phyloP scores from a whole-genome alignment of 2,797 vertebrate genomes.

The Urocyon cinereoargenteus region DNA sequence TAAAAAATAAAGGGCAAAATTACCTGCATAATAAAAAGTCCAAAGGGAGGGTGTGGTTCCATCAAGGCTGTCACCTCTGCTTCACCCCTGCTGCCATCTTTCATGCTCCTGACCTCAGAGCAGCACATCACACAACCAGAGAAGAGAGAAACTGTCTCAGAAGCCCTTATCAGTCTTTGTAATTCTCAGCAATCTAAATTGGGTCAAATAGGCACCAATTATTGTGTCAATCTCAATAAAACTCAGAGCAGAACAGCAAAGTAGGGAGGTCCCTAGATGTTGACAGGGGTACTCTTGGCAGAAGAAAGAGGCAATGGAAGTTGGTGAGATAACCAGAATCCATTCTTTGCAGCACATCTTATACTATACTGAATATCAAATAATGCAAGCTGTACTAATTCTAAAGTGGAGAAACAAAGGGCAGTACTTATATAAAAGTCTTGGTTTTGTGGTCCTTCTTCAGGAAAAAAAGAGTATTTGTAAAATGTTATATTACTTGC shows the following conservation, averaged over 20 bases:
- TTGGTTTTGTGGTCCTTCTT: not conserved
- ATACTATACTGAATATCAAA: not conserved
- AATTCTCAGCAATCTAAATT: not conserved
- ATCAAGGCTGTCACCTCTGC: not conserved
- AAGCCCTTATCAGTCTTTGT: not conserved
- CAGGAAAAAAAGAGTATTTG: not conserved
- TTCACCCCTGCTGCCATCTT: not conserved
- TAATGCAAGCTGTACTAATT: not conserved
- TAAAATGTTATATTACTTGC: not conserved
- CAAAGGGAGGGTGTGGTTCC: not conserved
- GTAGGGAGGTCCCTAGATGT: not conserved
- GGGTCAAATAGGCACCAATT: not conserved
- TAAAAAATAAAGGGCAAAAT: constrained; percentile 12
- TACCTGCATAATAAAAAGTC: not conserved
- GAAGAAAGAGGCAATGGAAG: not conserved
- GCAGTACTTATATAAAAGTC: not conserved
- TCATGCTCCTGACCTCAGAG: not conserved
- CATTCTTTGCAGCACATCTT: not conserved
- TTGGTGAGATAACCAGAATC: not conserved
- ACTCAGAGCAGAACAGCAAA: not conserved
- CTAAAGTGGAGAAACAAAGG: not conserved
- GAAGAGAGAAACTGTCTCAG: not conserved
- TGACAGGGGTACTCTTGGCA: not conserved
- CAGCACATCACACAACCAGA: not conserved
- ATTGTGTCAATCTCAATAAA: not conserved